Evolutionary conservation across 2,797 vertebrate species (phyloP).

Genomic region (Coregonus ussuriensis): DNA sequence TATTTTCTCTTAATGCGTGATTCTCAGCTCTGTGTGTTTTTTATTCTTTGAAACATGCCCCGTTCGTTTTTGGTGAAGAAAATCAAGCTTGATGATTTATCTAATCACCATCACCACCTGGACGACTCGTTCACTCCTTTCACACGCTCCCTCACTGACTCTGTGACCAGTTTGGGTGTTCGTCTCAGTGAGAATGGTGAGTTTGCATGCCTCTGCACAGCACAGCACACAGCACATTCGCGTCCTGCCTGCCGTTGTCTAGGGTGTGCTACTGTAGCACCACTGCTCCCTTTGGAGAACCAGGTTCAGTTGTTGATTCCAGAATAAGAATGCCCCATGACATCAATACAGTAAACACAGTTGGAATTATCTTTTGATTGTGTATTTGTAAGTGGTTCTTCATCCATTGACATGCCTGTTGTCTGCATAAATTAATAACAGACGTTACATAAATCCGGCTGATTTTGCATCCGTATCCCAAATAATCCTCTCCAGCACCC

Average conservation of each 20-base stretch:
- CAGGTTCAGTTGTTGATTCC: constrained; percentile 44
- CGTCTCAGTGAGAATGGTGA: constrained; percentile 87
- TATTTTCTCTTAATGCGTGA: constrained; percentile 64
- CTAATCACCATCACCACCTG: constrained; percentile 77
- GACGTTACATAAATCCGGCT: constrained; percentile 63
- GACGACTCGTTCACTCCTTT: constrained; percentile 87
- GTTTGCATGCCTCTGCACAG: constrained; percentile 69
- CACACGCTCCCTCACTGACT: constrained; percentile 84
- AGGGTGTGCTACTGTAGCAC: constrained; percentile 41
- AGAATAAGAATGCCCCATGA: constrained; percentile 51
- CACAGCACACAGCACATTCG: too few species aligned
- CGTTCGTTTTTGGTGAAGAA: constrained; percentile 99
- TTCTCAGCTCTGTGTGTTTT: constrained; percentile 70
- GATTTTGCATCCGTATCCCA: constrained; percentile 68
- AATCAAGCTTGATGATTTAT: constrained; percentile 96
- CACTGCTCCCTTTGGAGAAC: constrained; percentile 36
- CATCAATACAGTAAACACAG: constrained; percentile 30
- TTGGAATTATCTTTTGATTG: constrained; percentile 46
- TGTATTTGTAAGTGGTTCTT: constrained; percentile 13
- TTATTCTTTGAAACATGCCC: constrained; percentile 88
- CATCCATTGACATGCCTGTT: constrained; percentile 41
- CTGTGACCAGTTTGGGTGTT: constrained; percentile 83
- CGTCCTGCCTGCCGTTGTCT: constrained; percentile 38
- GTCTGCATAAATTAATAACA: constrained; percentile 52
- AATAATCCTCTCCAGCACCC: constrained; percentile 72